These are phyloP conservation scores for Halcyon smyrnensis DNA, from an alignment of 2,797 vertebrate genomes.

Conservation along the genomic window DNA sequence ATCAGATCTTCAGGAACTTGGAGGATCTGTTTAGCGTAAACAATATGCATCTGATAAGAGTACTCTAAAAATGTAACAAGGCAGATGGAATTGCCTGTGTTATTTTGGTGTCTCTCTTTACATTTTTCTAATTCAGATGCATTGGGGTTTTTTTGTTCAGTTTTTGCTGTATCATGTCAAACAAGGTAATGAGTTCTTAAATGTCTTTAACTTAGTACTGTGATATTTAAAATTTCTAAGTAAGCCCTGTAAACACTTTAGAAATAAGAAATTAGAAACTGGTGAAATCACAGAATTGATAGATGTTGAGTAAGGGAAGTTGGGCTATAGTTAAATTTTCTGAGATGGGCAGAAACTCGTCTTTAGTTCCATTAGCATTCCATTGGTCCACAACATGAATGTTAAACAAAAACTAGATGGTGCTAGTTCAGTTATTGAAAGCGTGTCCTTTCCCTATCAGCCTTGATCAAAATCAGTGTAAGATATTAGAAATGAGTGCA, in stretches of 20 bases:
- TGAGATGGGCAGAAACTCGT: not conserved
- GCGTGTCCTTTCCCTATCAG: not conserved
- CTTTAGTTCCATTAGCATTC: not conserved
- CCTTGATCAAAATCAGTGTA: not conserved
- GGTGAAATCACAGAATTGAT: not conserved
- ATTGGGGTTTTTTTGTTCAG: not conserved
- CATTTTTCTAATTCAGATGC: not conserved
- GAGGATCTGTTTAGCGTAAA: constrained; percentile 36
- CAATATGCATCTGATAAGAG: not conserved
- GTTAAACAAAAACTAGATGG: not conserved
- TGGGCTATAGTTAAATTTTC: not conserved
- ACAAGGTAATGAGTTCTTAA: not conserved
- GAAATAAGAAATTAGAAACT: not conserved
- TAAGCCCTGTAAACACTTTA: not conserved
- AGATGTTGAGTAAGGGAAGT: not conserved
- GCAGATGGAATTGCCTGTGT: constrained; percentile 15
- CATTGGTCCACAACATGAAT: not conserved
- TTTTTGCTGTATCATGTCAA: not conserved
- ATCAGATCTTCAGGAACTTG: constrained; percentile 30
- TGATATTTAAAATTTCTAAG: not conserved
- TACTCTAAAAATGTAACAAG: constrained; percentile 6
- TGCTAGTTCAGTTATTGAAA: not conserved
- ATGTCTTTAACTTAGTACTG: not conserved
- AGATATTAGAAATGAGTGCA: not conserved
- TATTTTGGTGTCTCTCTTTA: not conserved